Evolutionary conservation across 1,140 invertebrate species (phyloP).

Genomic region (Drosophila varians): DNA sequence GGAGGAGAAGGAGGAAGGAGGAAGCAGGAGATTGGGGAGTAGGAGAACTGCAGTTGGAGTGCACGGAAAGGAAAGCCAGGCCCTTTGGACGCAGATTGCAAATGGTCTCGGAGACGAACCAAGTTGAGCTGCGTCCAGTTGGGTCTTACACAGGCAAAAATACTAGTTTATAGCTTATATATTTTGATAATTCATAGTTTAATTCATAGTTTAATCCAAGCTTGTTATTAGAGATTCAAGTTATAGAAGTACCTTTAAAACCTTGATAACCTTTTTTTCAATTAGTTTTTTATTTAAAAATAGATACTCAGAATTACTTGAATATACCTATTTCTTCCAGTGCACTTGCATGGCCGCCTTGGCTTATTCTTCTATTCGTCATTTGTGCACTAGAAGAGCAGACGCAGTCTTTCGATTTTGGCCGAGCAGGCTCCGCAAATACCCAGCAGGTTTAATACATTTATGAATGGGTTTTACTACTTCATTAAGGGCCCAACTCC

Average conservation of each 20-base stretch:
- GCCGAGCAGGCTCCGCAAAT: conserved; percentile 47
- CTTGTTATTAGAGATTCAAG: too few species aligned
- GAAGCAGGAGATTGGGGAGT: not conserved
- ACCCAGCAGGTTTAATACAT: conserved; percentile 68
- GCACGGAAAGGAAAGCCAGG: conserved; percentile 13
- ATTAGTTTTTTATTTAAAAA: not conserved
- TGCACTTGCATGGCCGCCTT: conserved; percentile 20
- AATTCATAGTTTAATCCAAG: too few species aligned
- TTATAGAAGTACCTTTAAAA: too few species aligned
- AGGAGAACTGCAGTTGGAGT: conserved; percentile 31
- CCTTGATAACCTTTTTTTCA: not conserved
- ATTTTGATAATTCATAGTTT: too few species aligned
- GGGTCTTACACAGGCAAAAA: conserved; percentile 18
- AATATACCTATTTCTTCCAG: not conserved
- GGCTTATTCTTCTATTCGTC: conserved; percentile 73
- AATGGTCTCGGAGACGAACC: conserved; percentile 5
- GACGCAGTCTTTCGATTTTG: conserved; percentile 46
- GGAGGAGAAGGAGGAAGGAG: not conserved
- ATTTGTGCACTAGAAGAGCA: conserved; percentile 61
- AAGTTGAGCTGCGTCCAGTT: not conserved
- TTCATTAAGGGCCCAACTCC: conserved; percentile 75
- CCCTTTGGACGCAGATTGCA: conserved; percentile 21
- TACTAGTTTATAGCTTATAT: not conserved
- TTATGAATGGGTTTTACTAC: conserved; percentile 84
- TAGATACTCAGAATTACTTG: not conserved